phyloP scores from a whole-genome alignment of 2,888 invertebrate genomes.

The Aleiodes testaceus region DNA sequence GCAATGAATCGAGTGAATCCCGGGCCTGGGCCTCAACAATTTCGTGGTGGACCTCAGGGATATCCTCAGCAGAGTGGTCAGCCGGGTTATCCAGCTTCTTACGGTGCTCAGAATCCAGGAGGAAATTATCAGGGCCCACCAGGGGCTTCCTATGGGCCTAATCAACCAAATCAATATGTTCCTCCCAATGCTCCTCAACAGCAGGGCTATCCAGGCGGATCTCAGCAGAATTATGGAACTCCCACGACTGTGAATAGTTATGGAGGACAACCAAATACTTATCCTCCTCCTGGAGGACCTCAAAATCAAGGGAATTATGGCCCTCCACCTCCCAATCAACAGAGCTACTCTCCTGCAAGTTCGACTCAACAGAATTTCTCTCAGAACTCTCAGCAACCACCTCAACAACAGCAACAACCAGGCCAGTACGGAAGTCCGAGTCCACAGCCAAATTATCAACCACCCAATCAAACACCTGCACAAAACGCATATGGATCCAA shows the following conservation, averaged over 20 bases:
- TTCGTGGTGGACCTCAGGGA: constrained; percentile 75
- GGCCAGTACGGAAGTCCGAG: constrained; percentile 72
- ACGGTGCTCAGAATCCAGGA: constrained; percentile 76
- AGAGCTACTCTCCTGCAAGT: constrained; percentile 79
- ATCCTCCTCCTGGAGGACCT: constrained; percentile 77
- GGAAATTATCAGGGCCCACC: constrained; percentile 80
- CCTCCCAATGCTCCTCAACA: constrained; percentile 78
- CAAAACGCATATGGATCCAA: constrained; percentile 68
- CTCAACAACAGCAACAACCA: constrained; percentile 51
- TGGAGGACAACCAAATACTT: constrained; percentile 73
- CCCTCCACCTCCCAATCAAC: constrained; percentile 80
- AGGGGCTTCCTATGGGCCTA: constrained; percentile 71
- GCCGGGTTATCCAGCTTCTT: constrained; percentile 77
- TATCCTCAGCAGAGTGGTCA: constrained; percentile 81
- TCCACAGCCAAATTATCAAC: constrained; percentile 69
- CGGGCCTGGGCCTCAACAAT: constrained; percentile 76
- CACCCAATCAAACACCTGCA: constrained; percentile 62
- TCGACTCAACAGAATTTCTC: constrained; percentile 71
- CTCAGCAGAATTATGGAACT: constrained; percentile 74
- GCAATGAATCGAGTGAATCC: constrained; percentile 74
- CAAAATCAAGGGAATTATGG: constrained; percentile 77
- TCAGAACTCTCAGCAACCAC: constrained; percentile 65
- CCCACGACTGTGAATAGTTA: constrained; percentile 69
- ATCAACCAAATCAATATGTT: constrained; percentile 79
- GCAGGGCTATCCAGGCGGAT: constrained; percentile 78